Conservation (phyloP, 37 sponge, comb jelly and placozoan species). For the Hormiphora californensis region DNA sequence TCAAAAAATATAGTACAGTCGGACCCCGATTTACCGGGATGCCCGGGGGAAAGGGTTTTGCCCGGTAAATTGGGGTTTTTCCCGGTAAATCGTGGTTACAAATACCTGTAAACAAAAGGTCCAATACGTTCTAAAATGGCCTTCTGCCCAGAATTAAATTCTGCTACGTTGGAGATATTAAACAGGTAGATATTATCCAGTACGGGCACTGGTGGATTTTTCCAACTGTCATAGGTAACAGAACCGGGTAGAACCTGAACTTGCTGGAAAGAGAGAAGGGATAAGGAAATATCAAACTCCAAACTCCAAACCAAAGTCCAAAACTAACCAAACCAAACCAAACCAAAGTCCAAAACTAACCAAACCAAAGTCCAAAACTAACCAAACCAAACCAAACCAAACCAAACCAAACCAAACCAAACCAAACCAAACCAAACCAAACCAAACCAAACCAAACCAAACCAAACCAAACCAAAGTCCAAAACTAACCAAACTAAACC, state of each 20-base stretch:
- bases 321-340: not conserved
- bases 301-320: not conserved
- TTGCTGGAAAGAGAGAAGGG: not conserved
- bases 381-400: not conserved
- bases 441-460: too few species aligned
- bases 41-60: too few species aligned
- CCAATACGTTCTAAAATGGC: not conserved
- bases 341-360: not conserved
- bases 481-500: too few species aligned
- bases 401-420: not conserved
- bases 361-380: not conserved
- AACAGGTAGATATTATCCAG: slow-evolving; percentile 21
- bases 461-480: not conserved
- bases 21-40: too few species aligned
- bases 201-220: not conserved
- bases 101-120: slow-evolving; percentile 20
- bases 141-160: slow-evolving; percentile 1
- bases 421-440: not conserved
- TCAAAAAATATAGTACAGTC: too few species aligned
- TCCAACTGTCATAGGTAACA: slow-evolving; percentile 13
- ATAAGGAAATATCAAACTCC: not conserved
- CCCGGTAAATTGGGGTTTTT: too few species aligned
- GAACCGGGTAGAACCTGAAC: not conserved
- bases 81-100: too few species aligned
- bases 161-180: not conserved